phyloP scores from a whole-genome alignment of 2,797 vertebrate species.

The Antrozous pallidus region DNA sequence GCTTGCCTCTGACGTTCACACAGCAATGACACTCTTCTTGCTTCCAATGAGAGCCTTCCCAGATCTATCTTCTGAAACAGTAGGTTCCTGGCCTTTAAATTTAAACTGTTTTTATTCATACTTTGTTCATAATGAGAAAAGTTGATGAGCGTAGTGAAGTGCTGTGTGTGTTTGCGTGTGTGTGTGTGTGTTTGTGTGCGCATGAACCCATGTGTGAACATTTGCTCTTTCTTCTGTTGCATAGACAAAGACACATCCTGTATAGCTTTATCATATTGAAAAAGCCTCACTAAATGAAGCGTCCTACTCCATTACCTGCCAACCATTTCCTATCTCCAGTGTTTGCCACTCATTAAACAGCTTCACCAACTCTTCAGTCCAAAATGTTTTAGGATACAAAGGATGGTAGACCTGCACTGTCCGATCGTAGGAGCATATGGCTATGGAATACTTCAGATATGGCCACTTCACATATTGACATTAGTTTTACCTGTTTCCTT shows the following conservation, averaged over 20 bases:
- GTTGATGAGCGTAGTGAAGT: neutral
- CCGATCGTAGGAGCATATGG: accelerated
- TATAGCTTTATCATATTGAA: neutral
- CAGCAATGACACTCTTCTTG: neutral
- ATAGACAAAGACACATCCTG: neutral
- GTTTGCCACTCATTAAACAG: neutral
- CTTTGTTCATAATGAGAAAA: neutral
- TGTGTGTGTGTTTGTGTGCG: accelerated
- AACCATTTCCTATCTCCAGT: neutral
- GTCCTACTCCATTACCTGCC: neutral
- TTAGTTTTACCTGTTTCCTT: neutral
- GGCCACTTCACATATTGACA: neutral
- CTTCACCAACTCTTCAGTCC: neutral
- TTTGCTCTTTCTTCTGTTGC: neutral
- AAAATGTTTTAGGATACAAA: neutral
- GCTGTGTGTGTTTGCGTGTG: too few species aligned
- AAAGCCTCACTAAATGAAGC: neutral
- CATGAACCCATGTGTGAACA: neutral
- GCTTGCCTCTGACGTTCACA: neutral
- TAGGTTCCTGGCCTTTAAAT: neutral
- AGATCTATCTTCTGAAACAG: neutral
- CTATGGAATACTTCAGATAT: neutral
- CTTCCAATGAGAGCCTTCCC: neutral
- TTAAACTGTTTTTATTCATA: neutral
- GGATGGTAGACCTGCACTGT: neutral